phyloP scores from a whole-genome alignment of 1,140 invertebrate species.

The Tribolium castaneum region DNA sequence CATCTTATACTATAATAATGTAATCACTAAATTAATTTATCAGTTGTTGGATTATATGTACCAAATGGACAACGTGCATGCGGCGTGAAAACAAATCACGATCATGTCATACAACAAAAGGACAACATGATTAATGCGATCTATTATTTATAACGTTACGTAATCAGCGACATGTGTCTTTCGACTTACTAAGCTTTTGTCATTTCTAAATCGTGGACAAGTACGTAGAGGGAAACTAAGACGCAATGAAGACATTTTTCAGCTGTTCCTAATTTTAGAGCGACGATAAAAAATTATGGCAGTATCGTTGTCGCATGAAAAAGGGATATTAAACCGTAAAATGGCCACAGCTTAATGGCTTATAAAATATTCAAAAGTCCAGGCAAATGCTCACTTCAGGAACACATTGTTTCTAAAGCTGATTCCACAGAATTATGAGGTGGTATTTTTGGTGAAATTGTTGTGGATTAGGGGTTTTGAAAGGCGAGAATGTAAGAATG shows the following conservation, averaged over 20 bases:
- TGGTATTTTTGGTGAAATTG: not conserved
- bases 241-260: no score
- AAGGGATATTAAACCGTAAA: no score
- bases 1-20: slow-evolving; percentile 16
- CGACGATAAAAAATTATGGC: no score
- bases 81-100: slow-evolving; percentile 11
- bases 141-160: slow-evolving; percentile 6
- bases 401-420: not conserved
- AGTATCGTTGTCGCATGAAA: no score
- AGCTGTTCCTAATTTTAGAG: no score
- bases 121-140: not conserved
- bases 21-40: slow-evolving; percentile 26
- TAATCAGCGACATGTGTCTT: not conserved
- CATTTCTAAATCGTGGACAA: no score
- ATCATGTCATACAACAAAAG: slow-evolving; percentile 3
- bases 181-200: not conserved
- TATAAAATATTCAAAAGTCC: no score
- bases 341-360: no score
- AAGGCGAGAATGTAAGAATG: not conserved
- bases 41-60: not conserved
- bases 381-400: no score
- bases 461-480: not conserved
- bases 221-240: no score
- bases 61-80: slow-evolving; percentile 20
- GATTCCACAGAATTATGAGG: not conserved